Evolutionary conservation across 2,888 invertebrate species (phyloP).

Genomic region (Diaphora mendica): DNA sequence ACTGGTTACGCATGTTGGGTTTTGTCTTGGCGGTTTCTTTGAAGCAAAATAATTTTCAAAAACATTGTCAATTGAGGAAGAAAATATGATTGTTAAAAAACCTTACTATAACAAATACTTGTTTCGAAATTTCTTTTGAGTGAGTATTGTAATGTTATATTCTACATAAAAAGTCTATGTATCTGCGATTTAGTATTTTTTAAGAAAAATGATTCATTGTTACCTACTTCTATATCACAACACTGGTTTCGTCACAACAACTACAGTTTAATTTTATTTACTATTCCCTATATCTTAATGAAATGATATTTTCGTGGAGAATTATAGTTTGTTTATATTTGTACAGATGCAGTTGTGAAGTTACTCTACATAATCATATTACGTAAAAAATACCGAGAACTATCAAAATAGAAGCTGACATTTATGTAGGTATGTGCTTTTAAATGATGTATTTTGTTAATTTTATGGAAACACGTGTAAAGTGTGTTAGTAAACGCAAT

Average conservation of each 20-base stretch:
- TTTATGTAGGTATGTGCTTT: neutral
- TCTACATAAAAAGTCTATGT: too few relatives aligned
- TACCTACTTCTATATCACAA: neutral
- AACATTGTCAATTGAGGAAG: neutral
- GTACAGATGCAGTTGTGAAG: neutral
- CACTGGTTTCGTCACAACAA: neutral
- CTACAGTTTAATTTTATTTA: neutral
- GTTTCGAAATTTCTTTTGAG: too few relatives aligned
- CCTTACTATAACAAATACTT: too few relatives aligned
- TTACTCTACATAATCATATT: neutral
- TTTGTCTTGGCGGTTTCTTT: neutral
- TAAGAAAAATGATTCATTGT: neutral
- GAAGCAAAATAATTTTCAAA: neutral
- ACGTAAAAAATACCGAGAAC: neutral
- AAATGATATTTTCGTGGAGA: neutral
- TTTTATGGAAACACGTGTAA: neutral
- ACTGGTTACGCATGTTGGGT: constrained; percentile 12
- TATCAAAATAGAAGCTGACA: neutral
- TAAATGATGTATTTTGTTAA: neutral
- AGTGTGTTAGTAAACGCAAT: too few relatives aligned
- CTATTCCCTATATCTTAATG: neutral
- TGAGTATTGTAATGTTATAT: too few relatives aligned
- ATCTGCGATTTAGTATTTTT: neutral
- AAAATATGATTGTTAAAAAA: neutral
- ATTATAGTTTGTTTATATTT: neutral